Evolutionary conservation across 1,140 invertebrate species (phyloP).

Genomic region (Sminthurides bifidus): DNA sequence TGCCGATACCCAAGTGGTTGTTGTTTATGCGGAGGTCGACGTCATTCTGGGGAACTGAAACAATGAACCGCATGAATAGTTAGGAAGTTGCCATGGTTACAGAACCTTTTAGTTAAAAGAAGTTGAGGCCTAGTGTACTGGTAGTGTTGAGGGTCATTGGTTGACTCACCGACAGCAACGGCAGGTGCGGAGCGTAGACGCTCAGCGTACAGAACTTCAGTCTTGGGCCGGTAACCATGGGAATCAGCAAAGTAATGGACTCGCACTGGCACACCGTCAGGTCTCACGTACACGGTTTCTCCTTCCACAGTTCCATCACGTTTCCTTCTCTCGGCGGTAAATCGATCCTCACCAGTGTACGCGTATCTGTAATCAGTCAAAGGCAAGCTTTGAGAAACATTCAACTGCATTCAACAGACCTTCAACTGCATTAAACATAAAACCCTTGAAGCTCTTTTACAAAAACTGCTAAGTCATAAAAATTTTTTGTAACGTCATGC

Average conservation of each 20-base stretch:
- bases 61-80: not conserved
- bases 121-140: no score
- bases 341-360: conserved; percentile 30
- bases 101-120: no score
- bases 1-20: conserved; percentile 12
- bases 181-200: conserved; percentile 9
- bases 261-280: conserved; percentile 24
- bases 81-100: no score
- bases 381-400: not conserved
- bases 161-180: not conserved
- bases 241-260: conserved; percentile 32
- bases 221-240: conserved; percentile 27
- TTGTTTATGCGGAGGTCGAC: conserved; percentile 5
- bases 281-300: conserved; percentile 27
- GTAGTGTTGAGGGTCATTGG: not conserved
- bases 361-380: conserved; percentile 23
- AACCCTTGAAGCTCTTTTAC: no score
- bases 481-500: no score
- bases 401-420: no score
- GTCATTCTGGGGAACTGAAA: not conserved
- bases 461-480: no score
- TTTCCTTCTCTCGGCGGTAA: conserved; percentile 22
- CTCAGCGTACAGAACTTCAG: conserved; percentile 30
- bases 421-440: no score
- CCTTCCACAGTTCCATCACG: conserved; percentile 31